Evolutionary conservation across 2,797 vertebrate genomes (phyloP), one percentile per base, ranked within the genome.

Genomic region (Lepilemur ruficaudatus): DNA sequence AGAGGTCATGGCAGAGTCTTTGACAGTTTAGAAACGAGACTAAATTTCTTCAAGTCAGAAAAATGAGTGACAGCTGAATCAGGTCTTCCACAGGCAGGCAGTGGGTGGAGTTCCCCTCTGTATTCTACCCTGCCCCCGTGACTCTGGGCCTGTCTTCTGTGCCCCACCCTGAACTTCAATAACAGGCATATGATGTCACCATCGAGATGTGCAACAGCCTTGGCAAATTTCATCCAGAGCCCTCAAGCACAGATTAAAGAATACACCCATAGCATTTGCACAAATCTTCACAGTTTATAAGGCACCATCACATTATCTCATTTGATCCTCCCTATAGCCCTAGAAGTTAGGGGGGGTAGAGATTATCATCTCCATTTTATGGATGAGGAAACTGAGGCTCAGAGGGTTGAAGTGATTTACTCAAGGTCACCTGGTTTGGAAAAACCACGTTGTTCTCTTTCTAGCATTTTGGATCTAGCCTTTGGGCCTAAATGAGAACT

Each of bases 161-260:
- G 72, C 84, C 86, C 84, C 87, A 96, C 87, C 94, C 97, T 59
- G 48, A n/a, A 59, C 85, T 84, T 76, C 61, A 89, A 82, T 80
- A 89, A 65, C 79, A 87, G 15, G 35, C 6, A n/a, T 9, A 83
- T 94, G 95, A 96, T 65, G 92, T 97, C 96, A 96, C 88, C 78
- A 38, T 93, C 90, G 89, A 90, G 52, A 93, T 61, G 75, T 72
- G 46, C 20, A 61, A 90, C 22, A 22, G 25, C 32, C 83, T 89
- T 94, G 55, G 95, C 72, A 83, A 85, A 59, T 84, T 81, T 93
- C 79, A 94, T 35, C 35, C 43, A 63, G 32, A 76, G 81, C 76
- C 73, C 81, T 96, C 30, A 38, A 87, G 80, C 79, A 91, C 38
- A 84, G 93, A 97, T 91, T 93, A 80, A 91, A 96, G 84, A 91